Conservation (phyloP, 1,140 invertebrate genomes). For the Drepana arcuata region DNA sequence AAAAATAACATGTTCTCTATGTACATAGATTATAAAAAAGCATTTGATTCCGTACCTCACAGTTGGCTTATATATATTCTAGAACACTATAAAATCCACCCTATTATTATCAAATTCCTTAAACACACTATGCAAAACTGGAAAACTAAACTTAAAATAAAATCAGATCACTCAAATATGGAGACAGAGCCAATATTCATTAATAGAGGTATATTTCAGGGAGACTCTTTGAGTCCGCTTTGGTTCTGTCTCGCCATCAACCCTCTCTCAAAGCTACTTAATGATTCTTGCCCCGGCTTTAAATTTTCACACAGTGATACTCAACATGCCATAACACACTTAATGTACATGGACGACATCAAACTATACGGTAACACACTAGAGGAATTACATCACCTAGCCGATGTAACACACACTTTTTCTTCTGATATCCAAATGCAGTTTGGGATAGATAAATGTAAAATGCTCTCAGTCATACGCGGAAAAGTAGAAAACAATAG, state of each 20-base stretch:
- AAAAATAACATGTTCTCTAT: too few species aligned
- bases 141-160: neutral
- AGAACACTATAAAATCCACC: neutral
- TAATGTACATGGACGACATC: constrained; percentile 18
- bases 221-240: constrained; percentile 7
- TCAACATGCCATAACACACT: constrained; percentile 3
- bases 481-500: constrained; percentile 8
- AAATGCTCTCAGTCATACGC: constrained; percentile 16
- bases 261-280: constrained; percentile 6
- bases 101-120: neutral
- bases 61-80: neutral
- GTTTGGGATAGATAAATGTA: constrained; percentile 21
- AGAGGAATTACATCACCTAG: constrained; percentile 8
- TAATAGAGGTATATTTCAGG: constrained; percentile 13
- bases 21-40: neutral
- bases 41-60: neutral
- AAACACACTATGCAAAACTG: neutral
- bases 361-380: constrained; percentile 14
- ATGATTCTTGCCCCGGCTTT: constrained; percentile 1
- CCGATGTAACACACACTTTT: constrained; percentile 10
- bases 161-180: neutral
- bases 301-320: neutral
- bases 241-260: constrained; percentile 12
- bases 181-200: constrained; percentile 3
- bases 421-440: constrained; percentile 19